phyloP scores from a whole-genome alignment of 2,888 invertebrate genomes.

The Theretra japonica region DNA sequence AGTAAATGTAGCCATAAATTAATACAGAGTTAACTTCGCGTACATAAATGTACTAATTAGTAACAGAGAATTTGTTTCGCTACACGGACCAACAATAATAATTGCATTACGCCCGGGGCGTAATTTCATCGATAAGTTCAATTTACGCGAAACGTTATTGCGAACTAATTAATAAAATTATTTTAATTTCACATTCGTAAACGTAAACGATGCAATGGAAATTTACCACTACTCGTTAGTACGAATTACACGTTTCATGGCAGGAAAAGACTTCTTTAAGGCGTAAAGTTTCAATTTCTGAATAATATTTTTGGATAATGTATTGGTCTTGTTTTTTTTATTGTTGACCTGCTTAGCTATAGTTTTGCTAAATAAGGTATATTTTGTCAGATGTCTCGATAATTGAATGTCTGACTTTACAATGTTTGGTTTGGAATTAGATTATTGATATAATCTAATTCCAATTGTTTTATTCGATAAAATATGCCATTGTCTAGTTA shows the following conservation, averaged over 20 bases:
- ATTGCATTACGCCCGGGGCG: conserved; percentile 56
- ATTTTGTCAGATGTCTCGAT: too few species aligned
- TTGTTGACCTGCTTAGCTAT: too few species aligned
- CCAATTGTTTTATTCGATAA: too few species aligned
- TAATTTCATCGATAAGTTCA: conserved; percentile 63
- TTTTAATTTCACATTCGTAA: conserved; percentile 53
- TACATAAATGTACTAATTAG: conserved; percentile 50
- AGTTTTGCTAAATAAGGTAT: too few species aligned
- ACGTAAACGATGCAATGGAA: conserved; percentile 49
- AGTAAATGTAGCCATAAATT: conserved; percentile 30
- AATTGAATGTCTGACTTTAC: too few species aligned
- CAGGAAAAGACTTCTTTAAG: neutral
- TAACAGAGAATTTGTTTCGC: conserved; percentile 55
- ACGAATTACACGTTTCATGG: conserved; percentile 5
- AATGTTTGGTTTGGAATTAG: too few species aligned
- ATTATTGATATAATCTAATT: too few species aligned
- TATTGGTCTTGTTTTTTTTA: too few species aligned
- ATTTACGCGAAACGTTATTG: conserved; percentile 63
- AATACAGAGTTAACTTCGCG: conserved; percentile 37
- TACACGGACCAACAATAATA: conserved; percentile 52
- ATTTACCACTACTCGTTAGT: conserved; percentile 50
- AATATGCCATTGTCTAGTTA: too few species aligned
- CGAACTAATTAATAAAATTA: conserved; percentile 67
- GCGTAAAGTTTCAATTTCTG: too few species aligned
- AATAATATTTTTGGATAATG: too few species aligned